Base-by-base conservation (phyloP, 2,113 vertebrate genomes). In the Leptocoma aspasia region DNA sequence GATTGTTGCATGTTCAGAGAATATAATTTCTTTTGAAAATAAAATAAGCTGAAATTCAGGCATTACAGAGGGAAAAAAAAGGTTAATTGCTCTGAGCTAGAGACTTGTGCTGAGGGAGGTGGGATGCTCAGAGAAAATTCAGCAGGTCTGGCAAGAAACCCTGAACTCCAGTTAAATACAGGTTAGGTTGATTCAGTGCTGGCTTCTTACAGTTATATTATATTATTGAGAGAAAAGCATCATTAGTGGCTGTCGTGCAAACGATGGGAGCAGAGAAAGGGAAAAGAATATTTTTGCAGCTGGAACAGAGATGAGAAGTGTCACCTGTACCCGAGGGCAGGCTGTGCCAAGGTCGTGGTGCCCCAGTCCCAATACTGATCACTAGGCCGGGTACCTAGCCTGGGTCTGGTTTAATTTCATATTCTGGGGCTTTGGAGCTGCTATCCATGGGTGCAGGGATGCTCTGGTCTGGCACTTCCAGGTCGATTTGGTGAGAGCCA, bases 351-450 rank as follows among this genome's bases (percentile, higher is more conserved):
- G 35, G 18, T 27, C 15, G 1, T 7, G 2, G 63, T 53, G 68
- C 35, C 53, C 39, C 77, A 18, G 2, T 12, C 41, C 33, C 57
- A 31, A 0, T 0, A 4, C 27, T 6, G 4, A 1, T 5, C n/a
- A 2, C 7, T 15, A 3, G 24, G 49, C 49, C 7, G 0, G 9
- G 17, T 3, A 9, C 21, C 30, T 0, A 4, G 15, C 9, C 5
- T 7, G 64, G 44, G 1, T 8, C 28, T 0, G 5, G 28, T 17
- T 80, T 31, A 13, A 23, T 30, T 9, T 19, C 64, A 5, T 6
- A 0, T 7, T 4, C 22, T 9, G 68, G 16, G 50, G 24, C 41
- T 61, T 17, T 53, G 64, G 69, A 53, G 65, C 28, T 20, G 0
- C 30, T 3, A 5, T 3, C 13, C 0, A 0, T 2, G 24, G 23